Evolutionary conservation across 1,140 invertebrate species (phyloP).

Genomic region (Geopemphigus sp.): DNA sequence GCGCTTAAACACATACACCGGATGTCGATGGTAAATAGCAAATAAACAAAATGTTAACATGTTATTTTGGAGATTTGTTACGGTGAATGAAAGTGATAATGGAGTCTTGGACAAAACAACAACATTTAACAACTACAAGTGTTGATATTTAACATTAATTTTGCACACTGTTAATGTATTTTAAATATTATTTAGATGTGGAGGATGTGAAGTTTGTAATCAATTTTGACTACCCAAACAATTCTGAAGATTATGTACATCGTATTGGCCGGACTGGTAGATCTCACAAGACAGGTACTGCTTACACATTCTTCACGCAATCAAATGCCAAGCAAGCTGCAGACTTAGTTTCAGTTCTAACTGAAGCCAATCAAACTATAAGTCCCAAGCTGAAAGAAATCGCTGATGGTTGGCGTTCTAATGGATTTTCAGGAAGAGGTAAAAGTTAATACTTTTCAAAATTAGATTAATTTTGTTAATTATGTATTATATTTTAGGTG

Average conservation of each 20-base stretch:
- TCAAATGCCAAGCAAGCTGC: constrained; percentile 85
- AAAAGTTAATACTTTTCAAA: not conserved
- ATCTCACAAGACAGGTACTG: constrained; percentile 83
- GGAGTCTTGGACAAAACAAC: constrained; percentile 7
- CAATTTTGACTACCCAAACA: constrained; percentile 98
- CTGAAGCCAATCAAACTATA: constrained; percentile 87
- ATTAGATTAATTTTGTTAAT: not conserved
- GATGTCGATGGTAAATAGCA: constrained; percentile 50
- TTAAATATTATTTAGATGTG: constrained; percentile 63
- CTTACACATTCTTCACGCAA: constrained; percentile 95
- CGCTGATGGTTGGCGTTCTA: constrained; percentile 46
- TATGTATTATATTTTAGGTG: not conserved
- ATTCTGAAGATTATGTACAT: constrained; percentile 98
- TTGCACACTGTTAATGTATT: not conserved
- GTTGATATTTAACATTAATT: constrained; percentile 22
- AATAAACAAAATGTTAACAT: constrained; percentile 50
- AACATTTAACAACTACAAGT: constrained; percentile 26
- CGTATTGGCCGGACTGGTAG: constrained; percentile 94
- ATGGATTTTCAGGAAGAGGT: constrained; percentile 44
- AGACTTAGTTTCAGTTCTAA: constrained; percentile 82
- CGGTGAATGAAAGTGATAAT: constrained; percentile 41
- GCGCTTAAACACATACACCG: constrained; percentile 28
- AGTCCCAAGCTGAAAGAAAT: constrained; percentile 58
- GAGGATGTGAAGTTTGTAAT: constrained; percentile 99
- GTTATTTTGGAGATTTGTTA: constrained; percentile 39